phyloP scores from a whole-genome alignment of 2,113 vertebrate species.

The Burhinus bistriatus region DNA sequence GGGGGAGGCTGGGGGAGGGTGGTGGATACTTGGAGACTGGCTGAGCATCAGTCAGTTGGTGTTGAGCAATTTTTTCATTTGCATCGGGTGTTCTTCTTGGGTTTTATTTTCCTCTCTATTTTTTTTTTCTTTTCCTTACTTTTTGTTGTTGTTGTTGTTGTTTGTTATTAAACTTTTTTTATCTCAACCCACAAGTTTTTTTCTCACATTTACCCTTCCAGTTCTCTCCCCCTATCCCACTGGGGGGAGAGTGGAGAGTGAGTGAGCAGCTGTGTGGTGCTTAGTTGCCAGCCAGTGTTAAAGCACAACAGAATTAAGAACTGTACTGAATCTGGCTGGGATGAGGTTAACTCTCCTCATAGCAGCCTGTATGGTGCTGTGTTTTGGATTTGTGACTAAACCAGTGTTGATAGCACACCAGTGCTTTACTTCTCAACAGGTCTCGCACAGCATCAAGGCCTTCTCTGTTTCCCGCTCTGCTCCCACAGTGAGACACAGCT shows the following conservation, averaged over 20 bases:
- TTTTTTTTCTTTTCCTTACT: neutral
- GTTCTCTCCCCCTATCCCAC: neutral
- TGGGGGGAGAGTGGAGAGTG: accelerated
- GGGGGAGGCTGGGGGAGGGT: accelerated
- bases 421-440: neutral
- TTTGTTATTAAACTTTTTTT: neutral
- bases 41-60: accelerated
- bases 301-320: neutral
- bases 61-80: neutral
- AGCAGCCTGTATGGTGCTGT: neutral
- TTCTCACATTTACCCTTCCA: neutral
- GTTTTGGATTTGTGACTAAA: neutral
- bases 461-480: neutral
- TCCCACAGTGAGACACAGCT: neutral
- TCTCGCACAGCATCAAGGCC: accelerated
- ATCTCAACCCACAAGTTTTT: neutral
- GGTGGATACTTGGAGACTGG: neutral
- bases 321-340: neutral
- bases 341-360: neutral
- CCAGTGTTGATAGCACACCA: neutral
- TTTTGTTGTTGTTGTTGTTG: neutral
- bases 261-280: accelerated
- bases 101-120: neutral
- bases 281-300: accelerated
- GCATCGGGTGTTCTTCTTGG: neutral